phyloP scores from a whole-genome alignment of 2,888 invertebrate species.

The Argyresthia goedartella region DNA sequence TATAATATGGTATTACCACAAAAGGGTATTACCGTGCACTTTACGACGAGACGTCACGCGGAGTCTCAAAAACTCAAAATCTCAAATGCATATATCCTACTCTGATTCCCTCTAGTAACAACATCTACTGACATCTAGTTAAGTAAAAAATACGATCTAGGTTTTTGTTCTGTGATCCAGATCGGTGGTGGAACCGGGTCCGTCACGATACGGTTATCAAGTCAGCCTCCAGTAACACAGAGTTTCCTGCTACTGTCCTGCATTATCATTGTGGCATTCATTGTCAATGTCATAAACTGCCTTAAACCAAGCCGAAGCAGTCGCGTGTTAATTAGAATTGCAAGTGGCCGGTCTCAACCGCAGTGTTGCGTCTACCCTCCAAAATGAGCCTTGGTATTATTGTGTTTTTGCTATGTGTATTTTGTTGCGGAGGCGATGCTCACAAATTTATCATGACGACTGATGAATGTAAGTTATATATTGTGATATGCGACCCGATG shows the following conservation, averaged over 20 bases:
- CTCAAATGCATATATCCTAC: no score
- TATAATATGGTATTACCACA: no score
- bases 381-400: constrained; percentile 1
- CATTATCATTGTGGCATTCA: background rate
- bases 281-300: background rate
- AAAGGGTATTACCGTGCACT: no score
- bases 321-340: background rate
- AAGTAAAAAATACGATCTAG: no score
- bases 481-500: no score
- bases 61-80: no score
- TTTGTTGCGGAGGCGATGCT: constrained; percentile 8
- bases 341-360: no score
- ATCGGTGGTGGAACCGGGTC: background rate
- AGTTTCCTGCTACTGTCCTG: background rate
- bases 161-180: background rate
- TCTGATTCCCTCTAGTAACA: no score
- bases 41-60: no score
- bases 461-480: constrained; percentile 42
- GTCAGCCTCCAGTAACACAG: background rate
- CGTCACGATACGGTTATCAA: background rate
- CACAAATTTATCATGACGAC: constrained; percentile 31
- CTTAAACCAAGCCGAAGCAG: background rate
- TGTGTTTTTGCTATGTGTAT: constrained; percentile 8
- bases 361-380: no score
- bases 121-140: no score